phyloP scores from a whole-genome alignment of 2,113 vertebrate species.

The Myotis yumanensis region DNA sequence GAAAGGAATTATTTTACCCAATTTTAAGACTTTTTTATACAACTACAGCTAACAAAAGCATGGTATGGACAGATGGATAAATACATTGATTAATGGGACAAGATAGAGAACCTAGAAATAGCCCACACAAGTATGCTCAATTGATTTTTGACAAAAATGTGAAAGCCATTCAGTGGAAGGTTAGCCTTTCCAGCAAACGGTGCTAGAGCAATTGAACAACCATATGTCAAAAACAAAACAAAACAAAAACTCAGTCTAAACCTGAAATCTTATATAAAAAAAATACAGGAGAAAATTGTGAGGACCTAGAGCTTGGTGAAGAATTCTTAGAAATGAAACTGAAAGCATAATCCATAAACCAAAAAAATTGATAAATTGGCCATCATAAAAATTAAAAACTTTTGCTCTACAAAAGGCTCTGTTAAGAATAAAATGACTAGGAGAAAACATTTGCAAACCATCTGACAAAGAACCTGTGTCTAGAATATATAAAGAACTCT shows the following conservation, averaged over 20 bases:
- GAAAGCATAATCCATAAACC: not conserved
- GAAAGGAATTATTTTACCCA: not conserved
- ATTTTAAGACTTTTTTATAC: not conserved
- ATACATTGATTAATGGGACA: not conserved
- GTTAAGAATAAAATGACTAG: not conserved
- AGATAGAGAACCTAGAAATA: not conserved
- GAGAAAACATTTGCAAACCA: conserved; percentile 14
- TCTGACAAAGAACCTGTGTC: not conserved
- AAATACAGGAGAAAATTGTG: not conserved
- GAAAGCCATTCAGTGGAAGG: not conserved
- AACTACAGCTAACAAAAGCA: not conserved
- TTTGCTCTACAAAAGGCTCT: not conserved
- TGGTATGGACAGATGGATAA: not conserved
- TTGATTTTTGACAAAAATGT: not conserved
- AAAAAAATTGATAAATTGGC: not conserved
- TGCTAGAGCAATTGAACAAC: not conserved
- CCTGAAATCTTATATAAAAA: not conserved
- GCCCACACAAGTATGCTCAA: not conserved
- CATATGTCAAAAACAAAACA: not conserved
- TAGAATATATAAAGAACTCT: conserved; percentile 19
- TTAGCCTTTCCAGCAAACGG: not conserved
- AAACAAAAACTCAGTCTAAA: not conserved
- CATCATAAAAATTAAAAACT: not conserved
- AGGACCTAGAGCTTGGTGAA: not conserved
- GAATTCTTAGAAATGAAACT: conserved; percentile 11